Percentiles rank a stretch among this genome's conserved stretches.
Evolutionary conservation across 1,140 invertebrate species (phyloP).

Genomic region (Zaprionus taronus): DNA sequence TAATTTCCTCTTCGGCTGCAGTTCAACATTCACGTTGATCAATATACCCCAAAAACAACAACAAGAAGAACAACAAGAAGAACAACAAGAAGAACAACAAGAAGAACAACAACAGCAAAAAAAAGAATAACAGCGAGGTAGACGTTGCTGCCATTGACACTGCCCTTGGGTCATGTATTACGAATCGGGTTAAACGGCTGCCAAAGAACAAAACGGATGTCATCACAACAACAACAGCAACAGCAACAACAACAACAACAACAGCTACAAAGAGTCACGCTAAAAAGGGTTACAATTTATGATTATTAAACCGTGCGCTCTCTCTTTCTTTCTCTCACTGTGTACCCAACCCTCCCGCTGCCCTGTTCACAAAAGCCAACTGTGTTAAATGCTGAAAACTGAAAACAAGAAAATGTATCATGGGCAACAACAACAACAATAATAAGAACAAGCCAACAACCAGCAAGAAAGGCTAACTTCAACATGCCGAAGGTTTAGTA

Average conservation of each 20-base stretch:
- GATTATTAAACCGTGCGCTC: slow-evolving; percentile 71
- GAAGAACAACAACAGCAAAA: slow-evolving; percentile 23
- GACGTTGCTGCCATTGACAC: slow-evolving; percentile 43
- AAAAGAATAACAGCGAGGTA: slow-evolving; percentile 22
- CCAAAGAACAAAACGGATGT: slow-evolving; percentile 68
- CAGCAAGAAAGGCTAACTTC: not conserved
- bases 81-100: too few species aligned
- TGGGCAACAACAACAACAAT: not conserved
- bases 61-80: slow-evolving; percentile 24
- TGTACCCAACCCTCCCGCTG: not conserved
- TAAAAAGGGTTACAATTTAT: slow-evolving; percentile 79
- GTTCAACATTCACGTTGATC: slow-evolving; percentile 28
- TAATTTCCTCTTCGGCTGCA: slow-evolving; percentile 68
- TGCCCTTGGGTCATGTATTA: slow-evolving; percentile 60
- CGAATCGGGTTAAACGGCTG: slow-evolving; percentile 59
- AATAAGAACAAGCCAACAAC: not conserved
- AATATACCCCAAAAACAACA: not conserved
- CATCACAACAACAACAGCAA: slow-evolving; percentile 55
- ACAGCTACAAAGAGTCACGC: slow-evolving; percentile 40
- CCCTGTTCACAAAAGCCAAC: slow-evolving; percentile 29
- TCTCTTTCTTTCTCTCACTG: not conserved
- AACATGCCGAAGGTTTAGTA: too few species aligned
- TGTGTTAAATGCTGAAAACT: slow-evolving; percentile 34
- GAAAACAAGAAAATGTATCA: slow-evolving; percentile 28
- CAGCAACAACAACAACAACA: slow-evolving; percentile 32